Conservation (phyloP, 2,888 invertebrate genomes). For the Patella pellucida region DNA sequence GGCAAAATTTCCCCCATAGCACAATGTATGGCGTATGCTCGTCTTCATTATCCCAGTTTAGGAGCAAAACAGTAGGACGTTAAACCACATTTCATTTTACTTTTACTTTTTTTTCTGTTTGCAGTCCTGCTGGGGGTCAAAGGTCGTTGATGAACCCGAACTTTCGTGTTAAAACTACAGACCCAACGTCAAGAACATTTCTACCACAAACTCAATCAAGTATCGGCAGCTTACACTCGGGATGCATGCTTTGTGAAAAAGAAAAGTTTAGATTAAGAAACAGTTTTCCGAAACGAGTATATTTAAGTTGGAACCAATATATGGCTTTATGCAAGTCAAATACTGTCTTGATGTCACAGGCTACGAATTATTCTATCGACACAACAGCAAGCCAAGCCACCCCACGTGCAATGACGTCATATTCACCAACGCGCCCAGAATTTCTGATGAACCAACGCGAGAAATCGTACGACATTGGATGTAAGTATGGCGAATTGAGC, state of each 20-base stretch:
- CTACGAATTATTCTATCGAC: not conserved
- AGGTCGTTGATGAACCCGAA: not conserved
- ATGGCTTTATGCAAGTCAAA: constrained; percentile 4
- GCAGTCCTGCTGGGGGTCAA: too few species aligned
- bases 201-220: not conserved
- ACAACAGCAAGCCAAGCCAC: not conserved
- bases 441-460: not conserved
- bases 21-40: too few species aligned
- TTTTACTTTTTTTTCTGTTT: too few species aligned
- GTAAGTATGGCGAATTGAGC: not conserved
- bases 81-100: too few species aligned
- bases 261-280: not conserved
- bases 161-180: not conserved
- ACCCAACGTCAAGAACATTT: not conserved
- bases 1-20: too few species aligned
- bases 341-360: not conserved
- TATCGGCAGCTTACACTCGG: not conserved
- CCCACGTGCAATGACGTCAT: not conserved
- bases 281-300: constrained; percentile 6
- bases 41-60: too few species aligned
- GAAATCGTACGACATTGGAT: not conserved
- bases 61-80: too few species aligned
- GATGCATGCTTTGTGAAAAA: not conserved
- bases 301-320: not conserved
- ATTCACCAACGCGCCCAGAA: not conserved